A percentile compares a stretch with the other conserved stretches of the same genome.
phyloP scores from a whole-genome alignment of 2,113 vertebrate species.

The Saccopteryx leptura region DNA sequence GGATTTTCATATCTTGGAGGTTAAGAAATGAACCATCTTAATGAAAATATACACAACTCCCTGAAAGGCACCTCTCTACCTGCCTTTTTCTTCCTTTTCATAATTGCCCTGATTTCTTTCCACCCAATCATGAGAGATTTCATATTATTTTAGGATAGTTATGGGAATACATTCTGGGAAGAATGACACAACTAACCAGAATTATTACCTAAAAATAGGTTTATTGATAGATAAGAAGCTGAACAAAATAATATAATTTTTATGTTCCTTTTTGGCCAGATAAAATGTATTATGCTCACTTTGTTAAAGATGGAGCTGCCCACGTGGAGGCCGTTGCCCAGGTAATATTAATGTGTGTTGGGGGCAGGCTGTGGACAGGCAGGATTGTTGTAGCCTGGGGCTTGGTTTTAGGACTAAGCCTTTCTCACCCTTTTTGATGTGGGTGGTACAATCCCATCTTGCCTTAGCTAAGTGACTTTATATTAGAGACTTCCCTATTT shows the following conservation, averaged over 20 bases:
- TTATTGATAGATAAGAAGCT: neutral
- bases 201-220: neutral
- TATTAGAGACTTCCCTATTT: too few species aligned
- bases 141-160: neutral
- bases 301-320: too few species aligned
- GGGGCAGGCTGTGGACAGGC: too few species aligned
- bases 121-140: neutral
- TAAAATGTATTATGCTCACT: too few species aligned
- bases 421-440: too few species aligned
- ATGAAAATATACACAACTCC: neutral
- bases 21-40: neutral
- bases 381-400: too few species aligned
- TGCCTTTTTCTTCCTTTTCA: neutral
- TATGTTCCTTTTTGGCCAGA: neutral
- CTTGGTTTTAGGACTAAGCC: too few species aligned
- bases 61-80: neutral
- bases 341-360: too few species aligned
- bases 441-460: too few species aligned
- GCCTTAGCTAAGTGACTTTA: too few species aligned
- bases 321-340: too few species aligned
- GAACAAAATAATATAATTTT: neutral
- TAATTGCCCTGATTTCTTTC: neutral
- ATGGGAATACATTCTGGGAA: neutral
- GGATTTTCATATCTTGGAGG: neutral
- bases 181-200: neutral